Evolutionary conservation across 2,113 vertebrate genomes (phyloP).

Genomic region (Halichoerus grypus): DNA sequence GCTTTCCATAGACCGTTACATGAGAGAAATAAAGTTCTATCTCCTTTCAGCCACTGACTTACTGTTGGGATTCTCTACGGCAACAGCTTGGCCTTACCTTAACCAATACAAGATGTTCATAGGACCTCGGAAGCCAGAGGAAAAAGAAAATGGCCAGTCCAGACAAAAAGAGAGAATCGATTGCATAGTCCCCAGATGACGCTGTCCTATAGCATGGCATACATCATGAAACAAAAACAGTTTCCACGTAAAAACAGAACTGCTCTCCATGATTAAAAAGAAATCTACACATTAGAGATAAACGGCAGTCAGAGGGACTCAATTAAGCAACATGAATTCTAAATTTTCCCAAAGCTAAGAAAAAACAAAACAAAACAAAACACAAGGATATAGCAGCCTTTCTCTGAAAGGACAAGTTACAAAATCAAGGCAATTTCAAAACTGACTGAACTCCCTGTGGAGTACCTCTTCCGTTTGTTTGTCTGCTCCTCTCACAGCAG

Average conservation of each 20-base stretch:
- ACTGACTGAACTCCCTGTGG: not conserved
- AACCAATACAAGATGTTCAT: conserved; percentile 42
- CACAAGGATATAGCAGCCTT: not conserved
- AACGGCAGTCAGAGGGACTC: not conserved
- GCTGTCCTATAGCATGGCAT: not conserved
- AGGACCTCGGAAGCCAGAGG: conserved; percentile 42
- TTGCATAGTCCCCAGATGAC: not conserved
- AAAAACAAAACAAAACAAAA: not conserved
- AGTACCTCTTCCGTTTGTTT: conserved; percentile 77
- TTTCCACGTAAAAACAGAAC: conserved; percentile 26
- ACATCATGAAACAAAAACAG: not conserved
- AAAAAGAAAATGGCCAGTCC: not conserved
- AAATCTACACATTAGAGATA: not conserved
- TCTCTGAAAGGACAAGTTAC: not conserved
- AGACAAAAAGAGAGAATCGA: conserved; percentile 42
- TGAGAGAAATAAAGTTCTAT: not conserved
- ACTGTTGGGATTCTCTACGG: not conserved
- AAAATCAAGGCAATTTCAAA: not conserved
- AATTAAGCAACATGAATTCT: not conserved
- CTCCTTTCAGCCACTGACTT: not conserved
- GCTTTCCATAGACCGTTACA: not conserved
- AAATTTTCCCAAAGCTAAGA: conserved; percentile 9
- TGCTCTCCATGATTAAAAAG: not conserved
- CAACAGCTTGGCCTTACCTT: not conserved
- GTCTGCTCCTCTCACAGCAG: not conserved